A percentile compares a stretch with the other conserved stretches of the same genome.
Evolutionary conservation across 2,113 vertebrate species (phyloP).

Genomic region (Trachemys scripta): DNA sequence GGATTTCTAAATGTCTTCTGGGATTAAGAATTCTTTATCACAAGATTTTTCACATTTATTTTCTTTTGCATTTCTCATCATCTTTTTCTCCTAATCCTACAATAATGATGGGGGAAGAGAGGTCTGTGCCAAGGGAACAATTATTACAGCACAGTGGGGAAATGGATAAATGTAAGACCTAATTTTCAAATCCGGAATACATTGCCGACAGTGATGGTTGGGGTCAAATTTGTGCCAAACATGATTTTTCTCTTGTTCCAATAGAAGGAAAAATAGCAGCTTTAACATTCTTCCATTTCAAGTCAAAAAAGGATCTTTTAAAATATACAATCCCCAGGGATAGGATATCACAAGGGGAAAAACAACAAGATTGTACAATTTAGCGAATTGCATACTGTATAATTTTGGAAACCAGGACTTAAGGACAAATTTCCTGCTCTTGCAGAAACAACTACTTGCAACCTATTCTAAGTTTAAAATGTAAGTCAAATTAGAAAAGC

Average conservation of each 20-base stretch:
- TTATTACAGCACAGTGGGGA: fast-evolving
- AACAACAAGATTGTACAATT: neutral
- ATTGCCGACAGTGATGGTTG: neutral
- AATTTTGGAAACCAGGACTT: neutral
- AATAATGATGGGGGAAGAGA: neutral
- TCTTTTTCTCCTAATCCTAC: neutral
- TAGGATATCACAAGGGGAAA: neutral
- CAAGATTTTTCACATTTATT: neutral
- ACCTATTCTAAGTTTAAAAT: neutral
- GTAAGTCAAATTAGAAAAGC: neutral
- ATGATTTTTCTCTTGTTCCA: conserved; percentile 33
- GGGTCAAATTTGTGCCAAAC: neutral
- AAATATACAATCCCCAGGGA: neutral
- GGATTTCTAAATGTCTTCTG: neutral
- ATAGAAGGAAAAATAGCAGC: neutral
- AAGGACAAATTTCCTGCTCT: neutral
- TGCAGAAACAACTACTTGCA: neutral
- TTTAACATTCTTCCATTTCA: neutral
- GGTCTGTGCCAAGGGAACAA: neutral
- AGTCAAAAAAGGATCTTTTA: no score
- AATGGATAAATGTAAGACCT: neutral
- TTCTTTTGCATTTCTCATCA: neutral
- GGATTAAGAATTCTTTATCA: neutral
- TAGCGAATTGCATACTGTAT: neutral
- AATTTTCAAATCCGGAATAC: neutral